A percentile compares a stretch with the other conserved stretches of the same genome.
These are phyloP conservation scores for Perithous albicinctus DNA, from an alignment of 2,888 invertebrate genomes.

Conservation along the genomic window DNA sequence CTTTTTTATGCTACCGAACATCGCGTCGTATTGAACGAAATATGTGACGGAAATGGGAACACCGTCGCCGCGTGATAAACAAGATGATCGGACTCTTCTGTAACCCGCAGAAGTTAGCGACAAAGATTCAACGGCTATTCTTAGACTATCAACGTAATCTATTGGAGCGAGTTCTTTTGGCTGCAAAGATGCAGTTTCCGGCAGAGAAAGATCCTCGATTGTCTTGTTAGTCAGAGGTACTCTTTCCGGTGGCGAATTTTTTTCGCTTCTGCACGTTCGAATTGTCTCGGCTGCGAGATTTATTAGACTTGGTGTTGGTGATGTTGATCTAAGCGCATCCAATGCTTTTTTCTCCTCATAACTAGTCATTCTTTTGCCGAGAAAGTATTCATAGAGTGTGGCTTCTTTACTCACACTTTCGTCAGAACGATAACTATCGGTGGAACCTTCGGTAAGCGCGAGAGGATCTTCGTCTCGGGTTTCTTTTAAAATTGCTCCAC, in stretches of 20 bases:
- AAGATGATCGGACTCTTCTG: slow-evolving; percentile 81
- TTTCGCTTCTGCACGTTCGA: slow-evolving; percentile 63
- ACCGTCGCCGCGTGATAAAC: slow-evolving; percentile 75
- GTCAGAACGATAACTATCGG: slow-evolving; percentile 68
- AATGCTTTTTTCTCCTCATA: slow-evolving; percentile 83
- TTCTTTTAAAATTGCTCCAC: slow-evolving; percentile 78
- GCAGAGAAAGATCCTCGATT: slow-evolving; percentile 21
- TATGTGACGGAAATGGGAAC: slow-evolving; percentile 80
- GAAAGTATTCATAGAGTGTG: slow-evolving; percentile 75
- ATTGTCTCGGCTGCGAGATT: slow-evolving; percentile 74
- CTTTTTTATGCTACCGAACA: slow-evolving; percentile 79
- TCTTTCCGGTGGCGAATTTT: slow-evolving; percentile 10
- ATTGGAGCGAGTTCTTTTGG: slow-evolving; percentile 70
- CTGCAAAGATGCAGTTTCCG: not conserved
- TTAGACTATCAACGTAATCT: slow-evolving; percentile 84
- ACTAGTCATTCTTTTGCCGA: slow-evolving; percentile 83
- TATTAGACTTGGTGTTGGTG: slow-evolving; percentile 80
- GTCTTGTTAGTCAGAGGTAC: not conserved
- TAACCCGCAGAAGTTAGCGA: slow-evolving; percentile 84
- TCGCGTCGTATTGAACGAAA: slow-evolving; percentile 85
- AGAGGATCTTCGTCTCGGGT: slow-evolving; percentile 74
- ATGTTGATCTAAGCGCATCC: slow-evolving; percentile 83
- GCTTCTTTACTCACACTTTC: slow-evolving; percentile 68
- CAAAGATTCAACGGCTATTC: slow-evolving; percentile 84
- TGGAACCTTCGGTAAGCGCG: slow-evolving; percentile 71